A percentile compares a stretch with the other conserved stretches of the same genome.
phyloP scores from a whole-genome alignment of 2,113 vertebrate species.

The Cettia cetti region DNA sequence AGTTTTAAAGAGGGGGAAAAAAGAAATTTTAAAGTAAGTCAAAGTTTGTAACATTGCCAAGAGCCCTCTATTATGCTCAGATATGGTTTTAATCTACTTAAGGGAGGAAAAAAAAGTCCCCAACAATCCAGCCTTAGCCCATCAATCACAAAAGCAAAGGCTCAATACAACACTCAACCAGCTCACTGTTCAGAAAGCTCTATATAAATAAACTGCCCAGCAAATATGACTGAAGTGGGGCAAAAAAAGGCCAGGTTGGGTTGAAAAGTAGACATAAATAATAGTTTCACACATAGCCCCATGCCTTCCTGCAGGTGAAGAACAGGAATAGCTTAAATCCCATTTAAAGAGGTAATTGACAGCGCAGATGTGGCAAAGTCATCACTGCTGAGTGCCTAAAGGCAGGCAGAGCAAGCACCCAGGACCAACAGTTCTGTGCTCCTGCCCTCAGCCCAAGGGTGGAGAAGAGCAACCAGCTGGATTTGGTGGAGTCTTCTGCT shows the following conservation, averaged over 20 bases:
- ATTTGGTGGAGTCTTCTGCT: not conserved
- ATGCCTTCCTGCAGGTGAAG: not conserved
- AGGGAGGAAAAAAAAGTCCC: not conserved
- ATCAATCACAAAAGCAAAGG: not conserved
- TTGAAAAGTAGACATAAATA: not conserved
- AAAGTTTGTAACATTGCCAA: not conserved
- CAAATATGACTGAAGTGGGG: rapidly evolving
- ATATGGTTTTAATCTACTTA: not conserved
- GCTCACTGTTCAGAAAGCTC: not conserved
- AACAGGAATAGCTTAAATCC: not conserved
- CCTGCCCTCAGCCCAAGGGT: not conserved
- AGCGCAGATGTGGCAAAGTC: rapidly evolving
- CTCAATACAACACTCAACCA: not conserved
- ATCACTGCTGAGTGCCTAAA: rapidly evolving
- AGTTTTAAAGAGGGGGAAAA: not conserved
- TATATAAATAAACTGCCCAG: not conserved
- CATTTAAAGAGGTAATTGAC: rapidly evolving
- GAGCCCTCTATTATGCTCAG: not conserved
- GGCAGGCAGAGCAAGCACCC: not conserved
- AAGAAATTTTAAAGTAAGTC: not conserved
- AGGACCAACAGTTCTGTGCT: not conserved
- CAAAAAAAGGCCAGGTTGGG: not conserved
- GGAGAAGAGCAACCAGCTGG: not conserved
- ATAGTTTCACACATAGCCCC: rapidly evolving
- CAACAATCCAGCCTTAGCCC: not conserved